phyloP scores from a whole-genome alignment of 2,888 invertebrate species.

The Selenia dentaria region DNA sequence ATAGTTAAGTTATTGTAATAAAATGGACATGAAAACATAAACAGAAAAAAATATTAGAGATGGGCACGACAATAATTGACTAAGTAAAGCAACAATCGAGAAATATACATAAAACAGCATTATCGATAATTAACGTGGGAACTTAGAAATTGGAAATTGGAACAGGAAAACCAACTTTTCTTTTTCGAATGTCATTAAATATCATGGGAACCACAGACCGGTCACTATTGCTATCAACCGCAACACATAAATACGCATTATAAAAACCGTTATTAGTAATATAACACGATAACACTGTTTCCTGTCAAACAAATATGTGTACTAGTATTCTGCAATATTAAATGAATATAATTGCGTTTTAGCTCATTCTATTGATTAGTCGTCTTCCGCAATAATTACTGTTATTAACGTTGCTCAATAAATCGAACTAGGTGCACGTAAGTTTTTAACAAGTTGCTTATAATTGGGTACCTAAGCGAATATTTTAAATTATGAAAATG shows the following conservation, averaged over 20 bases:
- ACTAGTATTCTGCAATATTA: conserved; percentile 40
- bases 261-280: conserved; percentile 27
- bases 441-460: conserved; percentile 19
- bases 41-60: conserved; percentile 4
- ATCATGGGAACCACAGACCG: conserved; percentile 12
- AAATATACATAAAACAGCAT: neutral
- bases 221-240: conserved; percentile 8
- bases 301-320: conserved; percentile 38
- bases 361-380: conserved; percentile 36
- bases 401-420: conserved; percentile 33
- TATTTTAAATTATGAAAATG: conserved; percentile 31
- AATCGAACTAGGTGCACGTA: conserved; percentile 24
- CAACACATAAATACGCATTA: conserved; percentile 27
- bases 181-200: conserved; percentile 19
- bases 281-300: conserved; percentile 45
- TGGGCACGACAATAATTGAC: no score
- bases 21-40: conserved; percentile 9
- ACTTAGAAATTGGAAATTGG: conserved; percentile 12
- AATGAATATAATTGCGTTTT: conserved; percentile 33
- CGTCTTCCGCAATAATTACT: conserved; percentile 35
- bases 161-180: conserved; percentile 22
- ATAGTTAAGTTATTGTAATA: conserved; percentile 17
- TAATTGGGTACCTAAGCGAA: conserved; percentile 24
- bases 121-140: neutral
- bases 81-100: neutral